These are phyloP conservation scores for Barypeithes pellucidus DNA, from an alignment of 2,888 invertebrate species.

Conservation along the genomic window DNA sequence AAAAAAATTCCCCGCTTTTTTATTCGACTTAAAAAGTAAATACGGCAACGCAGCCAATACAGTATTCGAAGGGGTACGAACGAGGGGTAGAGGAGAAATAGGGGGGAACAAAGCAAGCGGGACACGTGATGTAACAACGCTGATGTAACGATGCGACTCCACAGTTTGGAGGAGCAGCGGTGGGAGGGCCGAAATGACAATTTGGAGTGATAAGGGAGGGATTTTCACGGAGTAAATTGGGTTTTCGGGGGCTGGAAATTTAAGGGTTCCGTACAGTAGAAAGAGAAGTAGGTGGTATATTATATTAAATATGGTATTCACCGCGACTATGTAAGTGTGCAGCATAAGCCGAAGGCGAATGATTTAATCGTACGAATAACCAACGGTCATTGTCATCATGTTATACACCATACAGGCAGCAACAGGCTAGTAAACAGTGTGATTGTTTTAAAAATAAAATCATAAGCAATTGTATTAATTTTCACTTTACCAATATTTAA, in stretches of 20 bases:
- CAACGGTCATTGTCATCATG: too few species aligned
- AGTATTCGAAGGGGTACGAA: conserved; percentile 27
- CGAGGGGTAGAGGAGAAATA: conserved; percentile 14
- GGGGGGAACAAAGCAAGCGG: conserved; percentile 37
- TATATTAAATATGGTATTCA: too few species aligned
- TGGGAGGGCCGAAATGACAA: conserved; percentile 54
- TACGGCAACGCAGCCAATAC: conserved; percentile 22
- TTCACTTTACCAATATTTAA: too few species aligned
- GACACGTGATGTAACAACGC: conserved; percentile 53
- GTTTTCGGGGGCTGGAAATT: conserved; percentile 46
- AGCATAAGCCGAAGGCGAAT: too few species aligned
- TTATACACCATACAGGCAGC: too few species aligned
- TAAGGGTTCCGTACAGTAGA: conserved; percentile 25
- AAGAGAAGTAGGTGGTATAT: too few species aligned
- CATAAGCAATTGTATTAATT: too few species aligned
- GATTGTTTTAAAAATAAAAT: too few species aligned
- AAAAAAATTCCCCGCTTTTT: too few species aligned
- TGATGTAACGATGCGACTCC: conserved; percentile 54
- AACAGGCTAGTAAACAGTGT: too few species aligned
- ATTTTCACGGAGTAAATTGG: conserved; percentile 55
- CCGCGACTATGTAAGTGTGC: too few species aligned
- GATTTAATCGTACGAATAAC: too few species aligned
- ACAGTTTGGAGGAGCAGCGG: conserved; percentile 50
- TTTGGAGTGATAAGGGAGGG: conserved; percentile 55
- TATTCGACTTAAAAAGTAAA: neutral